These are phyloP conservation scores for Harmothoe impar DNA, from an alignment of 2,888 invertebrate genomes.

Conservation along the genomic window DNA sequence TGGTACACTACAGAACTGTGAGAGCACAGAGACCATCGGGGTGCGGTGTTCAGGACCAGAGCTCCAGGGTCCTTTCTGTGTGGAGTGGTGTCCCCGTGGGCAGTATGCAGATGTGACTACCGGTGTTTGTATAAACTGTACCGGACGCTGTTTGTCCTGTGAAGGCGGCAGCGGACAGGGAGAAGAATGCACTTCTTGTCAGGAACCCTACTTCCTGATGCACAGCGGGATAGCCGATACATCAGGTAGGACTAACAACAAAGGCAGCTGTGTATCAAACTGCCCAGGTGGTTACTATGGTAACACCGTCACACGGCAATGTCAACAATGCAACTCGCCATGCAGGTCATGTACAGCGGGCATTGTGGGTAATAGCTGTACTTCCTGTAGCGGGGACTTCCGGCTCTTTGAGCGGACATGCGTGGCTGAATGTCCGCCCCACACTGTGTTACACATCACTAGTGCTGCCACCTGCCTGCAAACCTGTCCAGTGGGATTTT, in stretches of 20 bases:
- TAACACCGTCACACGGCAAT: constrained; percentile 40
- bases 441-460: background rate
- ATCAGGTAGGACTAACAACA: background rate
- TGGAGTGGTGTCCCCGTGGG: constrained; percentile 60
- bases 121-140: constrained; percentile 56
- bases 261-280: constrained; percentile 20
- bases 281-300: constrained; percentile 64
- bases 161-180: constrained; percentile 18
- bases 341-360: constrained; percentile 52
- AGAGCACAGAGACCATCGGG: constrained; percentile 61
- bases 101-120: constrained; percentile 56
- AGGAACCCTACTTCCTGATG: constrained; percentile 50
- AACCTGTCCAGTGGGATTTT: background rate
- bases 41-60: constrained; percentile 64
- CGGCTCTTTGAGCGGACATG: constrained; percentile 32
- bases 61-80: constrained; percentile 40
- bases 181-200: constrained; percentile 16
- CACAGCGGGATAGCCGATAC: background rate
- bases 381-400: constrained; percentile 51
- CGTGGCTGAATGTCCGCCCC: constrained; percentile 9
- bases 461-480: background rate
- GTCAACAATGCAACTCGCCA: constrained; percentile 59
- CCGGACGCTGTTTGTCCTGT: constrained; percentile 41
- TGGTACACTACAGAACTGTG: constrained; percentile 61
- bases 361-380: constrained; percentile 40